phyloP scores from a whole-genome alignment of 1,140 invertebrate genomes.

The Chelonus insularis region DNA sequence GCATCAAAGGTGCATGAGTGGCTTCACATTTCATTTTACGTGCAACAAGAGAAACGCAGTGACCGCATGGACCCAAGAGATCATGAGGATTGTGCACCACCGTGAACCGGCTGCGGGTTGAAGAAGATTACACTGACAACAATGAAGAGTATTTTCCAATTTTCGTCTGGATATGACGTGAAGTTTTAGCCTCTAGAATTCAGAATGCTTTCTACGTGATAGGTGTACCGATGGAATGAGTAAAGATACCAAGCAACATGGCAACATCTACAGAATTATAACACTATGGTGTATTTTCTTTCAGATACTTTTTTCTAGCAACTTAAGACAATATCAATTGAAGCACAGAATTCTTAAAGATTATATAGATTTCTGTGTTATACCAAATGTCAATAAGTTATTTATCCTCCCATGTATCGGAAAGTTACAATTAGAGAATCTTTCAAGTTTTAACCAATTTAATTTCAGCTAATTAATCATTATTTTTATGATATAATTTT shows the following conservation, averaged over 20 bases:
- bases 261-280: slow-evolving; percentile 9
- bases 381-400: too few species aligned
- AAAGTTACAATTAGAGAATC: too few species aligned
- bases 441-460: too few species aligned
- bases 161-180: slow-evolving; percentile 45
- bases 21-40: too few species aligned
- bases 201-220: slow-evolving; percentile 42
- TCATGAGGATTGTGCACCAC: neutral
- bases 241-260: neutral
- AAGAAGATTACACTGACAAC: slow-evolving; percentile 28
- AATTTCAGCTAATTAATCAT: too few species aligned
- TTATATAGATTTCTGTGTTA: too few species aligned
- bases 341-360: too few species aligned
- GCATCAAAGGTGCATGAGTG: too few species aligned
- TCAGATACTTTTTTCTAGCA: neutral
- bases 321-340: neutral
- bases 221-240: slow-evolving; percentile 37
- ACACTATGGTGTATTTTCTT: neutral
- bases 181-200: slow-evolving; percentile 37
- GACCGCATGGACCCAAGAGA: neutral
- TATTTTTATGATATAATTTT: too few species aligned
- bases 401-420: too few species aligned
- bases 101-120: neutral
- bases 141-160: slow-evolving; percentile 49
- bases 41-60: neutral